Evolutionary conservation across 2,797 vertebrate genomes (phyloP).

Genomic region (Sternarchorhynchus goeldii): DNA sequence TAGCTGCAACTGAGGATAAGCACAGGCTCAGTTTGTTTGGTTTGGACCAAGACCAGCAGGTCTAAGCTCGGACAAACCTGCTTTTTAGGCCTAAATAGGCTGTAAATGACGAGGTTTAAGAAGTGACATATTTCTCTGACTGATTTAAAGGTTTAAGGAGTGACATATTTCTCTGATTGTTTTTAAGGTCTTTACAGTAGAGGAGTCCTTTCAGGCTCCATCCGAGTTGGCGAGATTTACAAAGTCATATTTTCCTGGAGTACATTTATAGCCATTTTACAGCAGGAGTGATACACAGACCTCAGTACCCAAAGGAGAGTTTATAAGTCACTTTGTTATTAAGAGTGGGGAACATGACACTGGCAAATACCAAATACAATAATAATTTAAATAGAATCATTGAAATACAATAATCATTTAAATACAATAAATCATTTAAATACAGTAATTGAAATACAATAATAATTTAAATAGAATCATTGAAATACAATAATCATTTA

Average conservation of each 20-base stretch:
- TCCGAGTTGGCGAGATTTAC: constrained; percentile 64
- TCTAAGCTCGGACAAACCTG: constrained; percentile 16
- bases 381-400: neutral
- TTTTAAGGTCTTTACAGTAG: constrained; percentile 70
- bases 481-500: too few species aligned
- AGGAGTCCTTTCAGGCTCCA: constrained; percentile 64
- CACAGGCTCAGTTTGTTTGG: constrained; percentile 59
- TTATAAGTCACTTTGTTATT: constrained; percentile 8
- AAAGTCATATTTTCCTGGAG: constrained; percentile 66
- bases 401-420: too few species aligned
- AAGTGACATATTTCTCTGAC: too few species aligned
- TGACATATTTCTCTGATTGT: constrained; percentile 69
- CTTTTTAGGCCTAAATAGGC: constrained; percentile 64
- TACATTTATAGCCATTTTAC: constrained; percentile 61
- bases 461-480: too few species aligned
- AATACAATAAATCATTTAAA: too few species aligned
- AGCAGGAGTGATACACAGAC: constrained; percentile 52
- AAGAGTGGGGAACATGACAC: neutral
- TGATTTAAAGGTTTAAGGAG: constrained; percentile 62
- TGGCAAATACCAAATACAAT: neutral
- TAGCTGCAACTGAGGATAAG: constrained; percentile 7
- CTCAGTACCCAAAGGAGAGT: neutral
- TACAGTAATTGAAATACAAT: too few species aligned
- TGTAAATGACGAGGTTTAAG: constrained; percentile 59
- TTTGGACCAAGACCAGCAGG: constrained; percentile 57